These are phyloP conservation scores for Eupithecia exiguata DNA, from an alignment of 2,888 invertebrate genomes.

Conservation along the genomic window DNA sequence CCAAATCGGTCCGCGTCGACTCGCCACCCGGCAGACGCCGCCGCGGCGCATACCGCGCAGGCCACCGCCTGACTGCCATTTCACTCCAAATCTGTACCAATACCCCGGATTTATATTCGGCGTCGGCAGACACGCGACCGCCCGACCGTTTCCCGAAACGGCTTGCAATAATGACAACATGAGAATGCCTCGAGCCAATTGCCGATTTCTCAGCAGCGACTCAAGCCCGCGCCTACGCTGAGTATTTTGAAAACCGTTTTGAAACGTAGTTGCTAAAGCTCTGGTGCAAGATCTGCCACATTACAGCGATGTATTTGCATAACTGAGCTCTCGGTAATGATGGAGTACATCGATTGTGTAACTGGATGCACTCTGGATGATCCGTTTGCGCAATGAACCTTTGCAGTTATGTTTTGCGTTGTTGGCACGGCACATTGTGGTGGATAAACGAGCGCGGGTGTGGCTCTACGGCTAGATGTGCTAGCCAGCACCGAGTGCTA, in stretches of 20 bases:
- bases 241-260: conserved; percentile 79
- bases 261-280: conserved; percentile 78
- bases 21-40: conserved; percentile 79
- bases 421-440: conserved; percentile 62
- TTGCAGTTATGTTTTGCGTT: conserved; percentile 42
- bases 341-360: conserved; percentile 68
- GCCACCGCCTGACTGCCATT: conserved; percentile 67
- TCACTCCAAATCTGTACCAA: conserved; percentile 60
- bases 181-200: conserved; percentile 52
- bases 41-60: conserved; percentile 76
- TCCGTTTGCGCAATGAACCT: conserved; percentile 32
- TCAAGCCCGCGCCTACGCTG: conserved; percentile 67
- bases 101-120: conserved; percentile 54
- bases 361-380: conserved; percentile 54
- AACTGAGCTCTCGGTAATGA: conserved; percentile 74
- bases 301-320: conserved; percentile 79
- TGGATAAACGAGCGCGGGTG: conserved; percentile 62
- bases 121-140: conserved; percentile 53
- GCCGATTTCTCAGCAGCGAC: conserved; percentile 56
- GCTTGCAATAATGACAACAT: conserved; percentile 53
- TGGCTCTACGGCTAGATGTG: conserved; percentile 53
- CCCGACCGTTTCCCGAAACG: conserved; percentile 50
- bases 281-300: conserved; percentile 78
- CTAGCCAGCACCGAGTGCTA: conserved; percentile 62
- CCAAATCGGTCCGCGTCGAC: conserved; percentile 80